These are phyloP conservation scores for Drosophila diplacantha DNA, from an alignment of 2,888 invertebrate genomes.

Conservation along the genomic window DNA sequence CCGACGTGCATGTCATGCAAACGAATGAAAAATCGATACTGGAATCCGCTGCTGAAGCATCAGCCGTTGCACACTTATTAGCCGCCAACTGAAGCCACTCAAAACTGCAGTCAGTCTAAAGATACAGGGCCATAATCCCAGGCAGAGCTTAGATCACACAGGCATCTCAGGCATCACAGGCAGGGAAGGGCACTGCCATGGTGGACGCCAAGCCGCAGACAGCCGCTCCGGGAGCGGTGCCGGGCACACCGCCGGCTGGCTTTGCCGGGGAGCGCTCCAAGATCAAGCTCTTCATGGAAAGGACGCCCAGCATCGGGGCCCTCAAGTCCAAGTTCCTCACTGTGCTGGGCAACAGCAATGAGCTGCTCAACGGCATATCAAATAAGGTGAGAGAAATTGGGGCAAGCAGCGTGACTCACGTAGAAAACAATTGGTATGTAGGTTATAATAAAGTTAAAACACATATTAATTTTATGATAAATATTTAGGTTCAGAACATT, in stretches of 20 bases:
- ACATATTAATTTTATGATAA: too few relatives aligned
- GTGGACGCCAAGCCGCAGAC: slow-evolving; percentile 65
- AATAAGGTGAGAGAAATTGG: slow-evolving; percentile 75
- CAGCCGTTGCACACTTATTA: slow-evolving; percentile 36
- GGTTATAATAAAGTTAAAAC: not conserved
- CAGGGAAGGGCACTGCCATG: slow-evolving; percentile 28
- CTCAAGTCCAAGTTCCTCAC: slow-evolving; percentile 78
- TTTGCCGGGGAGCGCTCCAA: slow-evolving; percentile 77
- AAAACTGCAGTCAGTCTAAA: slow-evolving; percentile 8
- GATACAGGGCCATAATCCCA: slow-evolving; percentile 7
- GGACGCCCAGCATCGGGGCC: slow-evolving; percentile 77
- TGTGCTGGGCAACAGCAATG: slow-evolving; percentile 79
- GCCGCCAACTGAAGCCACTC: slow-evolving; percentile 31
- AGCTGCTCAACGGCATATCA: slow-evolving; percentile 78
- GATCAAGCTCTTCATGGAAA: slow-evolving; percentile 78
- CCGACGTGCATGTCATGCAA: slow-evolving; percentile 26
- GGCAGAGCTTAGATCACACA: not conserved
- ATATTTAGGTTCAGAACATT: not conserved
- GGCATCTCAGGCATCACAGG: slow-evolving; percentile 1
- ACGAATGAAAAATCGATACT: slow-evolving; percentile 64
- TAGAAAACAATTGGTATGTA: too few relatives aligned
- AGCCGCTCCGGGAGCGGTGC: slow-evolving; percentile 60
- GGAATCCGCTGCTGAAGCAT: slow-evolving; percentile 38
- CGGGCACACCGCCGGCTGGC: slow-evolving; percentile 72
- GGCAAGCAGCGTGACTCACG: slow-evolving; percentile 13